A percentile compares a stretch with the other conserved stretches of the same genome.
Evolutionary conservation across 2,888 invertebrate genomes (phyloP).

Genomic region (Eilema depressum): DNA sequence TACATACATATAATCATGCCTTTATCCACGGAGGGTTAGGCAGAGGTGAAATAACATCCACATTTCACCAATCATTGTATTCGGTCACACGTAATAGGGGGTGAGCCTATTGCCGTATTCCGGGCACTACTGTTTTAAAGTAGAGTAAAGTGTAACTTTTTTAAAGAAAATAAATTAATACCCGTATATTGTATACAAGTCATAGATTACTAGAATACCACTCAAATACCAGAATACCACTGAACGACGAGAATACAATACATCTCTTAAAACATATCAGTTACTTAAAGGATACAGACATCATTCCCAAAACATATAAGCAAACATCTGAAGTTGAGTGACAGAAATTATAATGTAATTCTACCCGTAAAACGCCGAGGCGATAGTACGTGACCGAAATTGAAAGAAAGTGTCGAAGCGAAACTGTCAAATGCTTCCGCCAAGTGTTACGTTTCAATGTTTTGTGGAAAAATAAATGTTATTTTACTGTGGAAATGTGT

Average conservation of each 20-base stretch:
- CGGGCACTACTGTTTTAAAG: too few relatives aligned
- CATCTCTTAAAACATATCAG: not conserved
- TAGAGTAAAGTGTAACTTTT: too few relatives aligned
- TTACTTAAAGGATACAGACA: not conserved
- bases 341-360: conserved; percentile 8
- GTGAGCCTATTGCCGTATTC: too few relatives aligned
- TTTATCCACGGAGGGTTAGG: too few relatives aligned
- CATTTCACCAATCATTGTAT: too few relatives aligned
- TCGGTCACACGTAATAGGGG: too few relatives aligned
- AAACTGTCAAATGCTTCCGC: conserved; percentile 44
- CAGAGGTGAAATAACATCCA: too few relatives aligned
- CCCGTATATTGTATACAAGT: too few relatives aligned
- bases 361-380: conserved; percentile 26
- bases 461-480: conserved; percentile 9
- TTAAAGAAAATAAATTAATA: too few relatives aligned
- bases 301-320: not conserved
- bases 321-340: conserved; percentile 23
- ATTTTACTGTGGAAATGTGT: conserved; percentile 1
- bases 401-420: conserved; percentile 25
- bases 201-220: too few relatives aligned
- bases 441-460: conserved; percentile 11
- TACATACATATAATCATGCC: too few relatives aligned
- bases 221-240: too few relatives aligned
- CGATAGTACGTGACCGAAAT: conserved; percentile 37
- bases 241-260: not conserved